Conservation (phyloP, 2,888 invertebrate genomes). For the Dromius quadrimaculatus region DNA sequence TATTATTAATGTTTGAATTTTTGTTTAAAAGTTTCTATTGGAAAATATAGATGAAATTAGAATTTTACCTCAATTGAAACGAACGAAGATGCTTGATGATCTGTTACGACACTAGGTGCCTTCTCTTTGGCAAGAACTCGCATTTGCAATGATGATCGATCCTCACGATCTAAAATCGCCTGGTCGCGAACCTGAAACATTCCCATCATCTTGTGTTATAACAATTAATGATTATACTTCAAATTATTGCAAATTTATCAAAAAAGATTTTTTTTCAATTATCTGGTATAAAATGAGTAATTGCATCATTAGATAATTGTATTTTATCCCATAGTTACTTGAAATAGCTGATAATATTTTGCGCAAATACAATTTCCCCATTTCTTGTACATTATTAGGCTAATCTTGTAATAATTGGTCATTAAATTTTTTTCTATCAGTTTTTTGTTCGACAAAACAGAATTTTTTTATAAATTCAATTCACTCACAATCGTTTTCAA, state of each 20-base stretch:
- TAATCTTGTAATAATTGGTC: too few relatives aligned
- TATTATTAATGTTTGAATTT: not conserved
- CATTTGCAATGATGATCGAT: conserved; percentile 78
- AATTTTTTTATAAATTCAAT: too few relatives aligned
- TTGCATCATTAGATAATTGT: not conserved
- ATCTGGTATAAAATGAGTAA: not conserved
- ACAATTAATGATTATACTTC: too few relatives aligned
- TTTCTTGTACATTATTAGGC: too few relatives aligned
- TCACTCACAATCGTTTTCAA: too few relatives aligned
- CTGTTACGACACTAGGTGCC: conserved; percentile 74
- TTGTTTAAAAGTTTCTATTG: not conserved
- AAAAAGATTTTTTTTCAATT: not conserved
- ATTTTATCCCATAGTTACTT: too few relatives aligned
- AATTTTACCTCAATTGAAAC: conserved; percentile 76
- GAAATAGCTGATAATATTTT: too few relatives aligned
- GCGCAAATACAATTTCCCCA: too few relatives aligned
- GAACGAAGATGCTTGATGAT: conserved; percentile 67
- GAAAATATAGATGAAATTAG: not conserved
- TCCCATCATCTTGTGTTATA: too few relatives aligned
- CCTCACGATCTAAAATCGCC: conserved; percentile 83
- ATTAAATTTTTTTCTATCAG: too few relatives aligned
- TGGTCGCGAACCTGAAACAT: conserved; percentile 68
- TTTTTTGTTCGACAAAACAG: too few relatives aligned
- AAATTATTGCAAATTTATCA: not conserved
- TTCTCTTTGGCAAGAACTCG: conserved; percentile 85